Percentiles rank a stretch among this genome's conserved stretches.
phyloP scores from a whole-genome alignment of 2,888 invertebrate genomes.

The Notodonta dromedarius region DNA sequence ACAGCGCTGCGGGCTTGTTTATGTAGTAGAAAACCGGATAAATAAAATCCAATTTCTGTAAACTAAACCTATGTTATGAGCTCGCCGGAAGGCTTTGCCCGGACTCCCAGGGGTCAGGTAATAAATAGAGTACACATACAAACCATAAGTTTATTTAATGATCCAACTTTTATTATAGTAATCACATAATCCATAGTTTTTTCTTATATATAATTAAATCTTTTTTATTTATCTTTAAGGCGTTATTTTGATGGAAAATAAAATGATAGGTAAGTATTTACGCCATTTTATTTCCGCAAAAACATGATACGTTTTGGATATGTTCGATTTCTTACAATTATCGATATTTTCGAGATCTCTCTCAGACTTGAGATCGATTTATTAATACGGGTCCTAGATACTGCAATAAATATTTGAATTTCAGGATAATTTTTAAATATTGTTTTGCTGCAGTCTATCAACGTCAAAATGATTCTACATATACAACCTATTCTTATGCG shows the following conservation, averaged over 20 bases:
- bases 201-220: slow-evolving; percentile 24
- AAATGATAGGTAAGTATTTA: no score
- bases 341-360: neutral
- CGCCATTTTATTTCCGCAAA: neutral
- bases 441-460: no score
- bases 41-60: slow-evolving; percentile 1
- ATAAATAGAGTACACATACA: slow-evolving; percentile 29
- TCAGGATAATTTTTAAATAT: no score
- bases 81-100: neutral
- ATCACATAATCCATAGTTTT: slow-evolving; percentile 42
- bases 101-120: neutral
- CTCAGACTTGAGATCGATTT: no score
- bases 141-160: slow-evolving; percentile 54
- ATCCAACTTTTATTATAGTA: slow-evolving; percentile 51
- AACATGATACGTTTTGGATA: slow-evolving; percentile 1
- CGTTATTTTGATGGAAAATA: slow-evolving; percentile 12
- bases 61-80: neutral
- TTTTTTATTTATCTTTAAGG: slow-evolving; percentile 21
- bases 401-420: no score
- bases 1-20: neutral
- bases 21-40: neutral
- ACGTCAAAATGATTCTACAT: no score
- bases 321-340: neutral
- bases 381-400: no score
- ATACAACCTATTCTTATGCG: no score